phyloP scores from a whole-genome alignment of 2,888 invertebrate species.

The Quadroppia sp. region DNA sequence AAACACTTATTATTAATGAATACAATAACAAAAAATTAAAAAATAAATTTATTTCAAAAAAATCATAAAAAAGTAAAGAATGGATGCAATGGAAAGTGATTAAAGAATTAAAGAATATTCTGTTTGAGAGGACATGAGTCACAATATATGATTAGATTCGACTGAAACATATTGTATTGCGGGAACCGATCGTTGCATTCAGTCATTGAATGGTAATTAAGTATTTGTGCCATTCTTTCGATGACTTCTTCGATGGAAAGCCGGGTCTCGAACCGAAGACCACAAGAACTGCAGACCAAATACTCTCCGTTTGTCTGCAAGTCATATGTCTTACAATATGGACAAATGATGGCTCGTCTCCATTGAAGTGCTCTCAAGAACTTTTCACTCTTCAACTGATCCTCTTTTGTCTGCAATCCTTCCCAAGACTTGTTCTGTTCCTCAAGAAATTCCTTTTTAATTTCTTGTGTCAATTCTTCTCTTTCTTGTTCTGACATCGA shows the following conservation, averaged over 20 bases:
- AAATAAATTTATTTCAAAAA: too few relatives aligned
- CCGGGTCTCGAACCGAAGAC: conserved; percentile 5
- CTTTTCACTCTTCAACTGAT: conserved; percentile 9
- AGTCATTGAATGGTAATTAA: background rate
- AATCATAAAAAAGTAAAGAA: too few relatives aligned
- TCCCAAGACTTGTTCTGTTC: conserved; percentile 30
- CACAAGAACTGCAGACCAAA: conserved; percentile 6
- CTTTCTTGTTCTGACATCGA: background rate
- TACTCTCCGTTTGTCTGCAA: background rate
- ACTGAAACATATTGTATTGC: conserved; percentile 26
- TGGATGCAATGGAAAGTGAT: too few relatives aligned
- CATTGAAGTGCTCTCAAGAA: conserved; percentile 5
- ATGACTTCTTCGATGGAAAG: conserved; percentile 6
- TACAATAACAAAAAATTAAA: too few relatives aligned
- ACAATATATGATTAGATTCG: conserved; percentile 16
- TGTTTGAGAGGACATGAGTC: conserved; percentile 25
- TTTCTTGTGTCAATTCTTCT: background rate
- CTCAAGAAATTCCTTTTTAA: conserved; percentile 26
- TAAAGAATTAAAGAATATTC: background rate
- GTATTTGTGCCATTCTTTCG: background rate
- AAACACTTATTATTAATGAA: too few relatives aligned
- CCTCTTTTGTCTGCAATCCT: conserved; percentile 18
- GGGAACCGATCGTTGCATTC: background rate
- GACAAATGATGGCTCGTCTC: background rate
- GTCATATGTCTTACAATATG: conserved; percentile 8